Percentiles rank a stretch among this genome's conserved stretches.
Evolutionary conservation across 2,888 invertebrate species (phyloP).

Genomic region (Gymnocheta viridis): DNA sequence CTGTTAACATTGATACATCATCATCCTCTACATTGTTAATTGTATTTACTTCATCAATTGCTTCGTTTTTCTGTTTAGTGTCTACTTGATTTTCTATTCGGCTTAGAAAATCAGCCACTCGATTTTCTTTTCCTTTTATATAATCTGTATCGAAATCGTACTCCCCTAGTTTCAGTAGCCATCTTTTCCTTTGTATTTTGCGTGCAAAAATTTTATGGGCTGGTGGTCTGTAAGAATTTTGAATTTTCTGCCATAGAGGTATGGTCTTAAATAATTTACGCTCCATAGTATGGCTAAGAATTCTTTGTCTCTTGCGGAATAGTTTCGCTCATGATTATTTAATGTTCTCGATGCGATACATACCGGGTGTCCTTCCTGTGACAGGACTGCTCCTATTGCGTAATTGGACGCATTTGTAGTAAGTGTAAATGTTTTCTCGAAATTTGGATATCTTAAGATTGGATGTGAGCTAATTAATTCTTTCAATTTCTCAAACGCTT

Average conservation of each 20-base stretch:
- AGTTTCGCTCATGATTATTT: too few relatives aligned
- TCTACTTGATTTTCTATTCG: too few relatives aligned
- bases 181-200: not conserved
- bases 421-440: too few relatives aligned
- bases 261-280: conserved; percentile 25
- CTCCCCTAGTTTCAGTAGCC: conserved; percentile 7
- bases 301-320: conserved; percentile 51
- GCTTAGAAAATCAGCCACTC: not conserved
- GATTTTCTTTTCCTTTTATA: not conserved
- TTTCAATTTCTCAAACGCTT: too few relatives aligned
- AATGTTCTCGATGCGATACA: too few relatives aligned
- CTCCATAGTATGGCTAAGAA: not conserved
- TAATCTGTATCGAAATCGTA: too few relatives aligned
- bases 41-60: not conserved
- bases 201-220: conserved; percentile 3
- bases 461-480: too few relatives aligned
- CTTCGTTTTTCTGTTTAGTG: not conserved
- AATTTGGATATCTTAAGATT: too few relatives aligned
- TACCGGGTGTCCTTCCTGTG: conserved; percentile 41
- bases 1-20: not conserved
- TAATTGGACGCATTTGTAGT: not conserved
- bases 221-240: not conserved
- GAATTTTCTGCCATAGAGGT: conserved; percentile 53
- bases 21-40: not conserved
- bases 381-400: too few relatives aligned